Conservation (phyloP, 2,797 vertebrate genomes). For the Myotis pilosus region DNA sequence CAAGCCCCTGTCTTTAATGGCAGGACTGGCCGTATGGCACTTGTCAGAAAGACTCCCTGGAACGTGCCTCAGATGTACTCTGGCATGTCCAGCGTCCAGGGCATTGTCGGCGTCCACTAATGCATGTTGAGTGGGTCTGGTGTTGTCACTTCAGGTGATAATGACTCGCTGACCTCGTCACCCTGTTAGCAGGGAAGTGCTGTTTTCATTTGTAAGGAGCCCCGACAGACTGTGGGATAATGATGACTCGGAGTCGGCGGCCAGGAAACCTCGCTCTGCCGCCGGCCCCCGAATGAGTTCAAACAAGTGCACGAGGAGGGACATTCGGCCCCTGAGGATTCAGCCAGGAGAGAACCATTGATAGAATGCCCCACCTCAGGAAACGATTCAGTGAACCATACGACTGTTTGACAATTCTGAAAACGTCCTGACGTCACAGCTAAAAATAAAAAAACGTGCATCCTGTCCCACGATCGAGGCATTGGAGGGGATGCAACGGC, state of each 20-base stretch:
- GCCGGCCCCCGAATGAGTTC: neutral
- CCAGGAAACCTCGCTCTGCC: constrained; percentile 16
- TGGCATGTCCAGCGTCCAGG: neutral
- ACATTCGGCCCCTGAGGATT: neutral
- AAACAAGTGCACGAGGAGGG: neutral
- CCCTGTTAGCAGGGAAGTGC: neutral
- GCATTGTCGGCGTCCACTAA: neutral
- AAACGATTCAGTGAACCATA: neutral
- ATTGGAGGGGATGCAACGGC: neutral
- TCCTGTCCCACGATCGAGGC: neutral
- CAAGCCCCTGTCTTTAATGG: neutral
- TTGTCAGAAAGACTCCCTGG: constrained; percentile 14
- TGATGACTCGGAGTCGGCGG: constrained; percentile 44
- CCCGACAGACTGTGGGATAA: constrained; percentile 52
- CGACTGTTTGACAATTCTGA: neutral
- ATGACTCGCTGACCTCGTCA: constrained; percentile 41
- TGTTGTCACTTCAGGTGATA: constrained; percentile 56
- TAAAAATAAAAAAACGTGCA: neutral
- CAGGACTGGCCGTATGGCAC: neutral
- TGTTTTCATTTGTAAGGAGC: constrained; percentile 37
- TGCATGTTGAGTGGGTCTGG: neutral
- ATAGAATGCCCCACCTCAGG: neutral
- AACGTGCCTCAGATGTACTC: neutral
- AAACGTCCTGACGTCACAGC: neutral
- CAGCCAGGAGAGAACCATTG: constrained; percentile 41